Conservation (phyloP, 53 echinoderm and acorn worm species). For the Echinometra lucunter region DNA sequence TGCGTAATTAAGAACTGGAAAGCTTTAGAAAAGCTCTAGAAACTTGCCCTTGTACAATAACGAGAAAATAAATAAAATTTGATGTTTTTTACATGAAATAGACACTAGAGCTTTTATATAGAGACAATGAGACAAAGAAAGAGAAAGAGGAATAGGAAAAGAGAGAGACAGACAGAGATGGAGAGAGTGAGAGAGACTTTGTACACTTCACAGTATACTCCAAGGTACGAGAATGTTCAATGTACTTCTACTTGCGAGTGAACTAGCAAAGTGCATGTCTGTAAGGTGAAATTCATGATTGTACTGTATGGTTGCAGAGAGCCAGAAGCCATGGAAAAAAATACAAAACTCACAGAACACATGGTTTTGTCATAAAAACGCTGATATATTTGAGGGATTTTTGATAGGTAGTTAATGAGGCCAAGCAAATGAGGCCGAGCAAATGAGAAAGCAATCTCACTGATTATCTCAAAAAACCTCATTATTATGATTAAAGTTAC, state of each 20-base stretch:
- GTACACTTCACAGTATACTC: not conserved
- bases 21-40: not conserved
- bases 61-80: too few relatives aligned
- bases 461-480: not conserved
- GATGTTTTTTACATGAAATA: too few relatives aligned
- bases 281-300: conserved; percentile 24
- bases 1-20: too few relatives aligned
- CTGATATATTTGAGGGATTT: conserved; percentile 35
- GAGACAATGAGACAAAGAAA: too few relatives aligned
- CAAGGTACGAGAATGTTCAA: not conserved
- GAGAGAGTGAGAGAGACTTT: too few relatives aligned
- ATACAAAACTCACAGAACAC: conserved; percentile 32
- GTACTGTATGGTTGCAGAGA: not conserved
- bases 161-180: too few relatives aligned
- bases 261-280: not conserved
- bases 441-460: not conserved
- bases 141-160: too few relatives aligned
- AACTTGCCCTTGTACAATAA: too few relatives aligned
- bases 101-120: too few relatives aligned
- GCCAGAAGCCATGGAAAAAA: conserved; percentile 9
- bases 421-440: not conserved
- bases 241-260: not conserved
- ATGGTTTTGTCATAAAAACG: conserved; percentile 51
- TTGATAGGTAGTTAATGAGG: conserved; percentile 30
- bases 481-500: conserved; percentile 39